Base-by-base conservation (phyloP, 2,797 vertebrate species). In the Tenualosa ilisha region DNA sequence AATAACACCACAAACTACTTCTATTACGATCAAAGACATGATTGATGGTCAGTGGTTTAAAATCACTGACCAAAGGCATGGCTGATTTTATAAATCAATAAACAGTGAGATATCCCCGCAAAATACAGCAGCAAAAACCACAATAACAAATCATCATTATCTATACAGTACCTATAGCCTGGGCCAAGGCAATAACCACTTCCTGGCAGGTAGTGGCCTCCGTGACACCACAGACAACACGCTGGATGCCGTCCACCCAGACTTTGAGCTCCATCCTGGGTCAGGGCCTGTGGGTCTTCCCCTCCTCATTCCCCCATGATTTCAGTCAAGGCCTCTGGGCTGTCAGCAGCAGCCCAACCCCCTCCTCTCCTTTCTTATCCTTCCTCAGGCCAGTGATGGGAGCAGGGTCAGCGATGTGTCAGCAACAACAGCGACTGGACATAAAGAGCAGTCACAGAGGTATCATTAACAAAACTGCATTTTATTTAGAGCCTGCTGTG, bases 191-290 rank as follows among this genome's bases (percentile, higher is more conserved):
- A 86, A 99, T 99, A n/a, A 99, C 98, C 86, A 99, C 98, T 89
- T 99, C 98, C 91, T 99, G 98, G 95, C 98, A 99, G 56, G 98
- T 99, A 83, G 98, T 99, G 86, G 96, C 96, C 93, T 99, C 98
- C 0, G 98, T 99, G 93, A 99, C 98, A 8, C 98, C 98, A 37
- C 98, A 99, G 82, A 99, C 98, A 3, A 99, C 98, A 86, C 98
- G 96, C 94, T 99, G 98, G 86, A 99, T 96, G 91, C 98, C 98
- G 87, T 99, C 98, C 87, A 99, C 98, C 98, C 98, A 99, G 89
- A 99, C 98, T 92, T 99, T 99, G 87, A 99, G 97, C 95, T 99
- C 98, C 98, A 99, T 99, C 93, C 90, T 90, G 90, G 91, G 92
- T 95, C 94, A 95, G 92, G 93, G 91, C 81, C 61, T 85, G 49